Evolutionary conservation across 1,140 invertebrate species (phyloP).

Genomic region (Oscheius sp.): DNA sequence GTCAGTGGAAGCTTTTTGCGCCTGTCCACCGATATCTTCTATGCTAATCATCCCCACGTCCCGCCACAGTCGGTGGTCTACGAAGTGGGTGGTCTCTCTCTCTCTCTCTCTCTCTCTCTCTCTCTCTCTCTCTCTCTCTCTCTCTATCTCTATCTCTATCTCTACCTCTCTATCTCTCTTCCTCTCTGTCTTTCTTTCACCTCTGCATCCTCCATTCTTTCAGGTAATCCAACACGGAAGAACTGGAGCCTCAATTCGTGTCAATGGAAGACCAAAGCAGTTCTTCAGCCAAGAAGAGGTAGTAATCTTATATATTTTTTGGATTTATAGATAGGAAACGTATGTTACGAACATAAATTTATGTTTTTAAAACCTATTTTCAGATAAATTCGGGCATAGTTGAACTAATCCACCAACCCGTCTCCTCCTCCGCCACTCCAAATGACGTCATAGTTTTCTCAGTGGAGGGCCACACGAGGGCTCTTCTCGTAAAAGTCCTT

Average conservation of each 20-base stretch:
- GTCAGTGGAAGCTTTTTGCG: conserved; percentile 46
- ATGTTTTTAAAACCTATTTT: background rate
- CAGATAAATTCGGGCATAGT: conserved; percentile 46
- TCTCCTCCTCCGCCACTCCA: conserved; percentile 14
- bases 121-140: too few species aligned
- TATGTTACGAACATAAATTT: too few species aligned
- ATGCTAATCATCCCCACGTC: conserved; percentile 20
- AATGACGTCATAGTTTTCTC: conserved; percentile 33
- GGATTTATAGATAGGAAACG: too few species aligned
- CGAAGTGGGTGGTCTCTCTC: background rate
- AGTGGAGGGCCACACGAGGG: conserved; percentile 45
- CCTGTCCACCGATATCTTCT: conserved; percentile 37
- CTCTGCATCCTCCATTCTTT: background rate
- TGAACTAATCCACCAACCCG: conserved; percentile 39
- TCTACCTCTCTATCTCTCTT: too few species aligned
- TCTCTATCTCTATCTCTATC: too few species aligned
- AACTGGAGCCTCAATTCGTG: conserved; percentile 17
- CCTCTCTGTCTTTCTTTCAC: too few species aligned
- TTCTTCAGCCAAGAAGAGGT: conserved; percentile 20
- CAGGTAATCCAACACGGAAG: conserved; percentile 15
- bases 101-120: too few species aligned
- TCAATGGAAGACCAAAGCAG: background rate
- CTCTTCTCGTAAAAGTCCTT: conserved; percentile 46
- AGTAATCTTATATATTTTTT: too few species aligned
- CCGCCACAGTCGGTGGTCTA: conserved; percentile 45